Base-by-base conservation (phyloP, 2,113 vertebrate species). In the Amphiprion ocellaris region DNA sequence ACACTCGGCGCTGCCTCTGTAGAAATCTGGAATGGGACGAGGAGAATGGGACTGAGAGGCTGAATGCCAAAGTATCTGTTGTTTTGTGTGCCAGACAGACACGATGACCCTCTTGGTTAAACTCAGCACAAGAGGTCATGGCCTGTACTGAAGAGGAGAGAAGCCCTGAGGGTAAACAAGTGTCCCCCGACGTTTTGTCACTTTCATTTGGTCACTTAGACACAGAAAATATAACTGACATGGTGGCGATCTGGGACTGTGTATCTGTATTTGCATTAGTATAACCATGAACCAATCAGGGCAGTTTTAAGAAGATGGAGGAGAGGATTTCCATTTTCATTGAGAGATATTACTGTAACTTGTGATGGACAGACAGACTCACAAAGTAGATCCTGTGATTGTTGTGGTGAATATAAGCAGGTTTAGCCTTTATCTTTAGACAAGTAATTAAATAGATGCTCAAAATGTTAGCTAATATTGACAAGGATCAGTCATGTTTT, bases 61-160 rank as follows among this genome's bases (percentile, higher is more conserved):
- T 85, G 72, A 89, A 89, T 88, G 82, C 76, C 74, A 68, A 26
- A 54, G 47, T 77, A 78, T 89, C 80, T 87, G 71, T 72, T 90
- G 77, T 86, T 87, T 82, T 82, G 56, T 89, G 80, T 70, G 67
- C 79, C 82, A 91, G 86, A 85, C 89, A 85, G 82, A 86, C 54
- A 56, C 23, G 39, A 50, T 82, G 86, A 82, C 87, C 85, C 69
- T 83, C 28, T 49, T 58, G 55, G 79, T 90, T 87, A 71, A 89
- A 84, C 59, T 74, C 70, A 58, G 56, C 68, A 75, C 56, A 69
- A 54, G 70, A 87, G 87, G 89, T 91, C 89, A 85, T 1, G 4
- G 39, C 77, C 81, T 28, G 19, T 19, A 37, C 23, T 66, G 47
- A 61, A 54, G 55, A 69, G 28, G 49, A 52, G 60, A 52, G 63